phyloP scores from a whole-genome alignment of 2,888 invertebrate genomes.

The Pheosia gnoma region DNA sequence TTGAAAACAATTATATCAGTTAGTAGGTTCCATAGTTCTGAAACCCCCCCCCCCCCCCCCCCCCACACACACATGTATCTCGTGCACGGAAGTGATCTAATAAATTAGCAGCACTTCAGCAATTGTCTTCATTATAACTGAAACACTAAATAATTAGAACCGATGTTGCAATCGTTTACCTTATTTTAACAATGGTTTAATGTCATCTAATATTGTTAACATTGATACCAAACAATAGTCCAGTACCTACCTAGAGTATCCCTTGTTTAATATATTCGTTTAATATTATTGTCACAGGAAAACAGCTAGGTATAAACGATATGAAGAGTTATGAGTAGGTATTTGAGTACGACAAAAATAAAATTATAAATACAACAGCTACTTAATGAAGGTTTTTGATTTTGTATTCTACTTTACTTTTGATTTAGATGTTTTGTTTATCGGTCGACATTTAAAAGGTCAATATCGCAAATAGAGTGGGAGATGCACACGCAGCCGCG shows the following conservation, averaged over 20 bases:
- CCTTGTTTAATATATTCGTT: too few relatives aligned
- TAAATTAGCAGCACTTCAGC: conserved; percentile 9
- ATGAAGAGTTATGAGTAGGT: too few relatives aligned
- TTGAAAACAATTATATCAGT: not conserved
- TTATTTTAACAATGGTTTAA: not conserved
- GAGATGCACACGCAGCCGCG: conserved; percentile 39
- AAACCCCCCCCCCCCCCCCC: not conserved
- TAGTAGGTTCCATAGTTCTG: not conserved
- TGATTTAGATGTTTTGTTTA: not conserved
- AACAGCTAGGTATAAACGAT: too few relatives aligned
- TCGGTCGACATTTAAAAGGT: conserved; percentile 13
- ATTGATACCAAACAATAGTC: not conserved
- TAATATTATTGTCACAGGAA: too few relatives aligned
- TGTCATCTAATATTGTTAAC: not conserved
- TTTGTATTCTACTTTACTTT: too few relatives aligned
- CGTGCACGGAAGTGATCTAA: conserved; percentile 6
- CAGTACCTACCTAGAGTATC: too few relatives aligned
- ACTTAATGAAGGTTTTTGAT: not conserved
- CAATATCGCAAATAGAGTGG: conserved; percentile 30
- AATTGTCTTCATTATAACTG: conserved; percentile 6
- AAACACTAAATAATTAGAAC: conserved; percentile 5
- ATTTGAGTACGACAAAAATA: too few relatives aligned
- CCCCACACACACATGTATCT: not conserved
- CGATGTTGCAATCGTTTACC: not conserved
- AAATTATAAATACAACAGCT: not conserved